A percentile compares a stretch with the other conserved stretches of the same genome.
Evolutionary conservation across 30 jellyfish, hydroid and myxozoan genomes (phyloP).

Genomic region (Nemopilema nomurai): DNA sequence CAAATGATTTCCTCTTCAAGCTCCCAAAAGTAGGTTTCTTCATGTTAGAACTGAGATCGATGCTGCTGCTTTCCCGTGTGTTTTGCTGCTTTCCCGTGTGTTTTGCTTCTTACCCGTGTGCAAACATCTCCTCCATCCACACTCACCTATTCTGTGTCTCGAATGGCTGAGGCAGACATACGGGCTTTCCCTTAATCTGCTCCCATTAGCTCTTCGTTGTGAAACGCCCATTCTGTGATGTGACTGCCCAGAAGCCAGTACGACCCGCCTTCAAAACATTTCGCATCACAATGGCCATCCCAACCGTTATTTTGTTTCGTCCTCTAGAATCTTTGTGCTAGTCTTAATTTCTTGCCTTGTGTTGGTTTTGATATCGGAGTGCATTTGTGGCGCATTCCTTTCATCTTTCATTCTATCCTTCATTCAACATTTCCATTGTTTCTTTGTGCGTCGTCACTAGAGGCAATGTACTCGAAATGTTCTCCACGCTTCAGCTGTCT

Average conservation of each 20-base stretch:
- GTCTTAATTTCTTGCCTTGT: neutral
- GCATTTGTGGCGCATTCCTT: slow-evolving; percentile 1
- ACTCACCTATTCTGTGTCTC: no score
- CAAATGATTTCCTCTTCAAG: no score
- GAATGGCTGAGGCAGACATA: neutral
- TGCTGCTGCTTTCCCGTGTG: no score
- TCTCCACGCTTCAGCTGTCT: slow-evolving; percentile 43
- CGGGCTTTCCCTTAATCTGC: neutral
- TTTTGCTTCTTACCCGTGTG: no score
- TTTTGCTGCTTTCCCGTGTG: no score
- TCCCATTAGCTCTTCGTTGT: neutral
- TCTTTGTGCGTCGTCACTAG: slow-evolving; percentile 20
- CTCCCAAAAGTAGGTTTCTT: no score
- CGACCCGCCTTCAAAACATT: neutral
- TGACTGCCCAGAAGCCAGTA: neutral
- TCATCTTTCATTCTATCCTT: slow-evolving; percentile 6
- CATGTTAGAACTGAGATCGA: no score
- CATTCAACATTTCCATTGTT: slow-evolving; percentile 19
- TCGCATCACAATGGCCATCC: neutral
- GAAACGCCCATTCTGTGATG: neutral
- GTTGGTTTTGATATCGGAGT: neutral
- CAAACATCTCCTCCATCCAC: no score
- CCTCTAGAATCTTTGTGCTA: neutral
- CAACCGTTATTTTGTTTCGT: neutral
- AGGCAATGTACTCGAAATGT: neutral